Conservation (phyloP, 2,113 vertebrate genomes). For the Onychorhynchus coronatus region DNA sequence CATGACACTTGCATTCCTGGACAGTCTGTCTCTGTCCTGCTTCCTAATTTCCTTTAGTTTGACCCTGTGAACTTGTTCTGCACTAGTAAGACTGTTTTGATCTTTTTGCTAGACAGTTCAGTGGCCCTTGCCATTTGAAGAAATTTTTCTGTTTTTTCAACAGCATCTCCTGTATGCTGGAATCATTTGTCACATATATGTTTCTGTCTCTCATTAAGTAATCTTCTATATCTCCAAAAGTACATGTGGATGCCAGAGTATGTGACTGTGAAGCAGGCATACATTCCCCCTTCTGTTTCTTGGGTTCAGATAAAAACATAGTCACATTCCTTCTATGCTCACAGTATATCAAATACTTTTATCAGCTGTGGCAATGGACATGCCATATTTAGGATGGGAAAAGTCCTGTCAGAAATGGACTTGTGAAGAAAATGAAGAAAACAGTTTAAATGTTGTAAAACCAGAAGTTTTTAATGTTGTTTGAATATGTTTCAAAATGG, state of each 20-base stretch:
- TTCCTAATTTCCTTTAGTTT: neutral
- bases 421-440: no score
- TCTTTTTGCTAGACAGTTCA: neutral
- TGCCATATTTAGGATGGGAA: no score
- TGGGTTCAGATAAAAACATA: neutral
- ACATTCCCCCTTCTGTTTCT: neutral
- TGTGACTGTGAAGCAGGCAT: neutral
- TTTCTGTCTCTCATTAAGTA: constrained; percentile 27
- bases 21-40: neutral
- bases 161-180: neutral
- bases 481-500: no score
- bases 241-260: constrained; percentile 11
- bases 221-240: neutral
- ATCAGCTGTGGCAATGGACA: no score
- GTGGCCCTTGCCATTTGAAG: neutral
- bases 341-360: neutral
- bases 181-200: neutral
- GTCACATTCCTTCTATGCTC: neutral
- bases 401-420: no score
- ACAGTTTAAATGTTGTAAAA: no score
- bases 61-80: neutral
- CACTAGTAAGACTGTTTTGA: neutral
- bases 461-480: no score
- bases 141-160: neutral
- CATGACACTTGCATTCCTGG: neutral